Conservation (phyloP, 35 echinoderm and acorn worm genomes). For the Stichopus chloronotus region DNA sequence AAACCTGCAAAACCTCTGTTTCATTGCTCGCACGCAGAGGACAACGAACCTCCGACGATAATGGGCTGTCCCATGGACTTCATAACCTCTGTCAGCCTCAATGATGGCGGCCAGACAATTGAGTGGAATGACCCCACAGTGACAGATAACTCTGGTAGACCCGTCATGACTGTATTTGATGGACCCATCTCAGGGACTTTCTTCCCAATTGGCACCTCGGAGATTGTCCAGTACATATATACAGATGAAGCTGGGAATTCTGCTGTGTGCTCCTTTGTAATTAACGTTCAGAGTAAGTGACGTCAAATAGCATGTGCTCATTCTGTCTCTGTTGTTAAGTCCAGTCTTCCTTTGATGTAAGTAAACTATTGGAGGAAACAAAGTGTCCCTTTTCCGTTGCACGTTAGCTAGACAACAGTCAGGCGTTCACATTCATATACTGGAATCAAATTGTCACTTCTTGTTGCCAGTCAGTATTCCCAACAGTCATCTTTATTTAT, state of each 20-base stretch:
- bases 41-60: not conserved
- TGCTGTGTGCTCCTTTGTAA: not conserved
- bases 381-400: too few relatives aligned
- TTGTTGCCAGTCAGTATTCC: too few relatives aligned
- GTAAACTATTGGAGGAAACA: too few relatives aligned
- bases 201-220: constrained; percentile 22
- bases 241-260: constrained; percentile 38
- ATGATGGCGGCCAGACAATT: constrained; percentile 2
- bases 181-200: not conserved
- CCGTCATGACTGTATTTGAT: not conserved
- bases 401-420: too few relatives aligned
- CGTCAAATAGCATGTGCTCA: not conserved
- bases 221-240: constrained; percentile 2
- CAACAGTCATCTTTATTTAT: too few relatives aligned
- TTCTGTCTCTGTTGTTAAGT: too few relatives aligned
- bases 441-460: too few relatives aligned
- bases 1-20: too few relatives aligned
- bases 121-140: constrained; percentile 27
- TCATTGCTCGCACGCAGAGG: not conserved
- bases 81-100: not conserved
- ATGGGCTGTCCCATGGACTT: constrained; percentile 33
- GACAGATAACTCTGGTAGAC: constrained; percentile 33
- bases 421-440: too few relatives aligned
- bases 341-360: too few relatives aligned
- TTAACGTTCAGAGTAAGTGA: not conserved